Percentiles rank a stretch among this genome's conserved stretches.
Conservation (phyloP, 2,888 invertebrate genomes). For the Lithophane leautieri region DNA sequence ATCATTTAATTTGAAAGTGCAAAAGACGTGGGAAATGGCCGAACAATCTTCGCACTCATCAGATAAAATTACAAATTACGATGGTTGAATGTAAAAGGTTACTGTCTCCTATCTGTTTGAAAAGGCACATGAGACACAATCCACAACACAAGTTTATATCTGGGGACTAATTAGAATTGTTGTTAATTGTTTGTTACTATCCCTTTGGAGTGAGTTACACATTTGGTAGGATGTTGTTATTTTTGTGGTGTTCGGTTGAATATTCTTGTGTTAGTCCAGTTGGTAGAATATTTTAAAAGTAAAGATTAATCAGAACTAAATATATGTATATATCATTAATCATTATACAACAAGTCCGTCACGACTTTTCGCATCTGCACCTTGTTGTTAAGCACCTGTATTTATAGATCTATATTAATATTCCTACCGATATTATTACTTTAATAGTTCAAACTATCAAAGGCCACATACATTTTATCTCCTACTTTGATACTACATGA, state of each 20-base stretch:
- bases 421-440: constrained; percentile 8
- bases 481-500: constrained; percentile 7
- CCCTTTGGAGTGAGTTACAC: too few relatives aligned
- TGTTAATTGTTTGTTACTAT: not conserved
- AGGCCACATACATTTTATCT: constrained; percentile 15
- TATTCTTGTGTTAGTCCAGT: too few relatives aligned
- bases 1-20: constrained; percentile 61
- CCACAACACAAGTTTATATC: too few relatives aligned
- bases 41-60: constrained; percentile 54
- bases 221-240: too few relatives aligned
- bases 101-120: constrained; percentile 1
- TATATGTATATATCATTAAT: too few relatives aligned
- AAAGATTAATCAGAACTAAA: too few relatives aligned
- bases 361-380: constrained; percentile 16
- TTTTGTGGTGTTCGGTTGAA: too few relatives aligned
- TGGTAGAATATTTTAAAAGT: too few relatives aligned
- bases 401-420: constrained; percentile 10
- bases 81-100: constrained; percentile 37
- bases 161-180: not conserved
- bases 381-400: constrained; percentile 1
- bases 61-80: constrained; percentile 43
- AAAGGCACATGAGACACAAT: not conserved
- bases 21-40: constrained; percentile 56
- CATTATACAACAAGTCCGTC: constrained; percentile 3
- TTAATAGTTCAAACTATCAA: constrained; percentile 15